Evolutionary conservation across 53 echinoderm and acorn worm genomes (phyloP).

Genomic region (Hippasteria phrygiana): DNA sequence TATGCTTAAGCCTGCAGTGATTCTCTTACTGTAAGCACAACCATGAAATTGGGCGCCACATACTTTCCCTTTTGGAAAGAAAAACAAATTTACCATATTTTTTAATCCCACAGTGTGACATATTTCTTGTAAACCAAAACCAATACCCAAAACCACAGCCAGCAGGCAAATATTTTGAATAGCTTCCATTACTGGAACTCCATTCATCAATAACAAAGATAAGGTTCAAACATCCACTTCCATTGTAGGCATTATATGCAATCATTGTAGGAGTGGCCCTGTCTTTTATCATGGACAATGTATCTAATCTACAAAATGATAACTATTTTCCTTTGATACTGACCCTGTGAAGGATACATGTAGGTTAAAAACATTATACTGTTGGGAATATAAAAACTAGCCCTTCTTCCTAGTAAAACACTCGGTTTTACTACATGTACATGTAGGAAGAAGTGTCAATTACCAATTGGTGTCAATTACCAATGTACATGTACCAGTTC

Average conservation of each 20-base stretch:
- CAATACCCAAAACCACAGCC: background rate
- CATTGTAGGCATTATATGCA: background rate
- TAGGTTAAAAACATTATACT: background rate
- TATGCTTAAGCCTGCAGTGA: no score
- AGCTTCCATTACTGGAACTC: background rate
- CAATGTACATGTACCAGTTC: no score
- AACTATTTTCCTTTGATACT: background rate
- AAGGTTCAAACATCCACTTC: background rate
- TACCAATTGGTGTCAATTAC: no score
- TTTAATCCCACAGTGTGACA: background rate
- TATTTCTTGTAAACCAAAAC: background rate
- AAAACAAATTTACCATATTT: background rate
- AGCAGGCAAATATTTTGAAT: slow-evolving; percentile 3
- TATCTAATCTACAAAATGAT: background rate
- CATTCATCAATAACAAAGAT: background rate
- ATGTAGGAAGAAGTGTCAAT: no score
- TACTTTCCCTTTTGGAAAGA: no score
- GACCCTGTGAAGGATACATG: background rate
- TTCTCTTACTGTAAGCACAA: no score
- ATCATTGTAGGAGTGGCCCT: background rate
- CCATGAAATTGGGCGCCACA: no score
- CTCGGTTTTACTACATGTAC: no score
- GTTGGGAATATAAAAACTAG: no score
- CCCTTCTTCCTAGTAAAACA: no score
- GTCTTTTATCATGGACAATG: background rate